Evolutionary conservation across 2,888 invertebrate genomes (phyloP), one percentile per base, ranked within the genome.

Genomic region (Monochamus alternatus): DNA sequence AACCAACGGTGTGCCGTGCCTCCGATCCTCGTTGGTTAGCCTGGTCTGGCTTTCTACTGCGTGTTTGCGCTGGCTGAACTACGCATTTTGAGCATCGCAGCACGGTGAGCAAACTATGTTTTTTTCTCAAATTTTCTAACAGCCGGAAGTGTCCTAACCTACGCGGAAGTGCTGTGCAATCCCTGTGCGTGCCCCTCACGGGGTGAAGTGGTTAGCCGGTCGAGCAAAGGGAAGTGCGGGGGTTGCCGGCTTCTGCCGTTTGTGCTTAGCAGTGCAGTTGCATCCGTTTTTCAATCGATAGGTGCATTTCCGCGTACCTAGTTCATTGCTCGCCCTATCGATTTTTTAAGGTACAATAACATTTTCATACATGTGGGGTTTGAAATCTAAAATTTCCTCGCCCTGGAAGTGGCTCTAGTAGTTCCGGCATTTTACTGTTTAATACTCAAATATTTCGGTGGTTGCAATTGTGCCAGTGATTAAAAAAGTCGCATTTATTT

Each of bases 51-150:
- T 79, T 75, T 82, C 76, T 81, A 84, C 82, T 82, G 82, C 84
- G 83, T 83, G 81, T 81, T 80, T 77, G 81, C 81, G 81, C 81
- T 80, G 84, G 78, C 79, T 77, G 79, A 83, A 85, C 83, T 85
- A 85, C 85, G 85, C 85, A 85, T 81, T 85, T 85, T 78, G 69
- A 81, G 80, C 77, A 77, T 78, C 74, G 78, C 76, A 78, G 71
- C 70, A 83, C 83, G 85, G 85, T 85, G 81, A 84, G 85, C 81
- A 73, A 58, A 68, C 12, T 38, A 67, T 71, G 68, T 60, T 69
- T 58, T 74, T 76, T 73, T 64, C 71, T 71, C 30, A 55, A 59
- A 66, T 74, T 71, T 32, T 65, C 52, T 62, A 66, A 51, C 52
- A 51, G 32, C n/a, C 44, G 47, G 43, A 30, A 14, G n/a, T 31